Evolutionary conservation across 2,797 vertebrate species (phyloP).

Genomic region (Liasis olivaceus): DNA sequence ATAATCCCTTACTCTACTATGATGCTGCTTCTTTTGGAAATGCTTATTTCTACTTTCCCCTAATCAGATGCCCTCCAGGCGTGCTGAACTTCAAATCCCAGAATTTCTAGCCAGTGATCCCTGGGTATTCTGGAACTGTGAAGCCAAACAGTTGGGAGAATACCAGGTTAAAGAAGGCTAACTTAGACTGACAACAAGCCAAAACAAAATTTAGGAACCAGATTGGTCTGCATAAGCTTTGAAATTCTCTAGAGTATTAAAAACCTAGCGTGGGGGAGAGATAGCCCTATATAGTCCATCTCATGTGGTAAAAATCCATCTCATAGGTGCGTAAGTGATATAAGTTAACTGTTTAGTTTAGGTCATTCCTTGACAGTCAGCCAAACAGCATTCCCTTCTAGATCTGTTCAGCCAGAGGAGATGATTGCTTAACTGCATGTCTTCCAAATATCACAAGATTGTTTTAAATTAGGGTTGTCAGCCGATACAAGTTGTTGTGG

Average conservation of each 20-base stretch:
- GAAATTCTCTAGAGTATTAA: not conserved
- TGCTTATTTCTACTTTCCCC: not conserved
- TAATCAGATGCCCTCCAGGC: not conserved
- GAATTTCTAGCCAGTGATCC: not conserved
- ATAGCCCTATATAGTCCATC: not conserved
- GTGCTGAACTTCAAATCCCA: not conserved
- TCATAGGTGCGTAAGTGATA: not conserved
- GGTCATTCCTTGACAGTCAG: slow-evolving; percentile 8
- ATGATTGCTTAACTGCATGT: slow-evolving; percentile 17
- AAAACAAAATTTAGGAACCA: not conserved
- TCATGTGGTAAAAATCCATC: not conserved
- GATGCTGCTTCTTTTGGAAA: not conserved
- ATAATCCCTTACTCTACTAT: not conserved
- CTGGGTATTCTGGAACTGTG: not conserved
- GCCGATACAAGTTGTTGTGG: not conserved
- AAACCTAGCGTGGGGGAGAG: not conserved
- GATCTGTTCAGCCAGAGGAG: slow-evolving; percentile 7
- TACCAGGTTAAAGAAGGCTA: not conserved
- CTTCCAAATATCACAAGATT: slow-evolving; percentile 21
- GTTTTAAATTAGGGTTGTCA: slow-evolving; percentile 26
- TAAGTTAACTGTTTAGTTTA: slow-evolving; percentile 13
- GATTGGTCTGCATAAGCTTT: not conserved
- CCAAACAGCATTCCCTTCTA: slow-evolving; percentile 23
- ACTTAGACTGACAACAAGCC: not conserved
- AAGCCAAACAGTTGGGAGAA: not conserved